Base-by-base conservation (phyloP, 2,888 invertebrate genomes). In the Lithophane ornitopus region DNA sequence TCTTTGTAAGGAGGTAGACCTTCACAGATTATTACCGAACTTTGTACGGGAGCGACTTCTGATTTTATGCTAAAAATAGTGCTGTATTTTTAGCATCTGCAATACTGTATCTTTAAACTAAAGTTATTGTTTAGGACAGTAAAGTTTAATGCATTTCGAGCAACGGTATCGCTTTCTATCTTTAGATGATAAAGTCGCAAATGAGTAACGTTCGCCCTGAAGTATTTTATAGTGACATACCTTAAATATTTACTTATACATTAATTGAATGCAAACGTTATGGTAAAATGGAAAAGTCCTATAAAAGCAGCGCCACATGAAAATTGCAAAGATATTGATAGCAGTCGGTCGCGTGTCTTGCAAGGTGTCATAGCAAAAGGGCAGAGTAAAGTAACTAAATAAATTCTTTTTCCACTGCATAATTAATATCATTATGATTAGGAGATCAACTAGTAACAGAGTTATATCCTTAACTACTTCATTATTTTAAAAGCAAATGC, bases 401-500 rank as follows among this genome's bases (percentile, higher is more conserved):
- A 6, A n/a, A 44, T 14, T 12, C 0, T 34, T 41, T 3, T 52
- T 28, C 16, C 3, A 22, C 9, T 16, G n/a, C 3, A 19, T 14
- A 12, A 69, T n/a, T 39, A 8, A 69, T n/a, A 46, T 26, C 22
- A 26, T 34, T 11, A 54, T 39, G 22, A 62, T 62, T 49, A 49
- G 58, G 7, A 6, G 4, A 22, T 44, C 28, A 44, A 49, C 41
- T 46, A 34, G n/a, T 39, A 69, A 34, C 49, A 46, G 19, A 77
- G 59, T 62, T 44, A 22, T 70, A 54, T 41, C n/a, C 58, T 49
- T 14, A 59, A 68, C 54, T 22, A 59, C 54, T 67, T 82, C 72
- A 83, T 81, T 81, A 82, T 82, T 76, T 68, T 80, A 77, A 77
- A 77, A 77, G 74, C 80, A 65, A 49, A 67, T 59, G 61, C 80